phyloP scores from a whole-genome alignment of 2,797 vertebrate genomes.

The Hypotaenidia philippensis region DNA sequence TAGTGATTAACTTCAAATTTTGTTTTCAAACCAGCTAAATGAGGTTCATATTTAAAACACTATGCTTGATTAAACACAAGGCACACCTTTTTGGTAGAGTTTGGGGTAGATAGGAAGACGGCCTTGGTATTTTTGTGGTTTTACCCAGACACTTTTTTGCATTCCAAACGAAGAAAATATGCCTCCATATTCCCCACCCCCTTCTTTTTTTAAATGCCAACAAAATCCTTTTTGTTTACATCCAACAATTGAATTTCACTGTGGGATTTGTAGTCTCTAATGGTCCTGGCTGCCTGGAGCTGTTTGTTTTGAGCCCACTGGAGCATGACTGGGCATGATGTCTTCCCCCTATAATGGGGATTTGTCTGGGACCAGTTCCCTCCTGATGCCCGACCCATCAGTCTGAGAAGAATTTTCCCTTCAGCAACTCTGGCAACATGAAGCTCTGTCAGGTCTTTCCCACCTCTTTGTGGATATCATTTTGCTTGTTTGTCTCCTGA shows the following conservation, averaged over 20 bases:
- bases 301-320: rapidly evolving
- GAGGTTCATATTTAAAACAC: neutral
- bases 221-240: neutral
- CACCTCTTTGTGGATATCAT: neutral
- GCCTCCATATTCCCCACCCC: too few species aligned
- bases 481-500: neutral
- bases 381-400: neutral
- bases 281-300: neutral
- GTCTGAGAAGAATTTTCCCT: neutral
- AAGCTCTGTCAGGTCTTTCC: neutral
- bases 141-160: neutral
- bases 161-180: neutral
- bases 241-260: neutral
- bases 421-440: neutral
- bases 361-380: neutral
- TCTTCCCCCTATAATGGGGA: rapidly evolving
- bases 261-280: neutral
- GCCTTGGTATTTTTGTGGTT: neutral
- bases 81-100: neutral
- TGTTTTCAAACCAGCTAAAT: neutral
- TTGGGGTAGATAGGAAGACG: neutral
- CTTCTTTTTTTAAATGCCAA: neutral
- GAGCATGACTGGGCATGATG: rapidly evolving
- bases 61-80: neutral
- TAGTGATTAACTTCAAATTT: neutral